Conservation (phyloP, 2,797 vertebrate species). For the Centropyge bicolor region DNA sequence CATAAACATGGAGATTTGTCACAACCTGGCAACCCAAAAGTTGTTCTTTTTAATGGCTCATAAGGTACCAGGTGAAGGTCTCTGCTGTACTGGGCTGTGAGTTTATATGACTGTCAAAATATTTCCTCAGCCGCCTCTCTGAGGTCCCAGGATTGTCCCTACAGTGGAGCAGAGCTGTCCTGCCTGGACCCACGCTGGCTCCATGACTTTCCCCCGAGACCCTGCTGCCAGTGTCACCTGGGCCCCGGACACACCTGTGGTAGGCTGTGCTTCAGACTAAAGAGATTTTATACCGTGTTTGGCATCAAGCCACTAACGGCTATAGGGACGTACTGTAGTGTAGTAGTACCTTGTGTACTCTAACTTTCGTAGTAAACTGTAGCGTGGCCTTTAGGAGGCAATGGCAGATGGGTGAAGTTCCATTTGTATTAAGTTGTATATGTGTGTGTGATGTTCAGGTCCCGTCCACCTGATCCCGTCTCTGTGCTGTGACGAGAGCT, state of each 20-base stretch:
- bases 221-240: constrained; percentile 90
- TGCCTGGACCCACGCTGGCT: constrained; percentile 89
- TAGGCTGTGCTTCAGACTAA: constrained; percentile 73
- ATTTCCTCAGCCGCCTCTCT: constrained; percentile 82
- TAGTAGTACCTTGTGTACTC: not conserved
- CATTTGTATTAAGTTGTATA: not conserved
- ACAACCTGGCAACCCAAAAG: not conserved
- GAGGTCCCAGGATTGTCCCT: constrained; percentile 90
- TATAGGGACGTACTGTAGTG: too few species aligned
- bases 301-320: not conserved
- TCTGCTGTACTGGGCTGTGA: not conserved
- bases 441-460: constrained; percentile 79
- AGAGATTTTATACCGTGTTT: not conserved
- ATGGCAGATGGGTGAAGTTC: not conserved
- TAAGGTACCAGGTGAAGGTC: not conserved
- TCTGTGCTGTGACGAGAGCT: constrained; percentile 90
- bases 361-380: not conserved
- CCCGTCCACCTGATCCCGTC: constrained; percentile 92
- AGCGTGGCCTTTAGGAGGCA: not conserved
- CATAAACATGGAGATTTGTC: not conserved
- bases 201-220: constrained; percentile 83
- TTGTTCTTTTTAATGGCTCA: not conserved
- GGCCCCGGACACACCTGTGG: constrained; percentile 87
- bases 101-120: not conserved
- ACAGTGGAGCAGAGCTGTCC: constrained; percentile 91